Percentiles rank a stretch among this genome's conserved stretches.
Conservation (phyloP, 2,888 invertebrate genomes). For the Buathra laborator region DNA sequence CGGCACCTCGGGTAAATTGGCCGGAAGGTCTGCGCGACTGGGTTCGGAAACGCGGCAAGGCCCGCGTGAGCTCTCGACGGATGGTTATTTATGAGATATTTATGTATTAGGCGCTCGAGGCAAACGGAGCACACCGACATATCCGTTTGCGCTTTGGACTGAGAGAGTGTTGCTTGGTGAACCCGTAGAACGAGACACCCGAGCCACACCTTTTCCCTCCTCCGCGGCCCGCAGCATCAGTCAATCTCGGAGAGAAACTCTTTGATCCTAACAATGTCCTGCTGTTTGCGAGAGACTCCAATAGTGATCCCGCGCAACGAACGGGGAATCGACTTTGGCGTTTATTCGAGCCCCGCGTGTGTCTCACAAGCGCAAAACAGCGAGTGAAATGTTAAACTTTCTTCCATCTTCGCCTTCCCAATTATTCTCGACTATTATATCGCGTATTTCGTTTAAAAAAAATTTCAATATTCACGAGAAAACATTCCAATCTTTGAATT, state of each 20-base stretch:
- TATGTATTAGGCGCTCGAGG: conserved; percentile 78
- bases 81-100: conserved; percentile 81
- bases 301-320: not conserved
- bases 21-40: conserved; percentile 45
- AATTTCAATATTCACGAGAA: not conserved
- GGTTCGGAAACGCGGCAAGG: conserved; percentile 56
- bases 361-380: not conserved
- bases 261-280: conserved; percentile 68
- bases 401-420: not conserved
- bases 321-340: conserved; percentile 27
- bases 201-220: conserved; percentile 68
- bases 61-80: conserved; percentile 52
- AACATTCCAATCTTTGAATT: not conserved
- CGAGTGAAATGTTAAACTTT: not conserved
- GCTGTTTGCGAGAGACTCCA: conserved; percentile 16
- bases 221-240: conserved; percentile 49
- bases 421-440: not conserved
- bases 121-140: conserved; percentile 57
- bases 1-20: conserved; percentile 38
- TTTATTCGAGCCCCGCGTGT: not conserved
- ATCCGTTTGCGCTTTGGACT: conserved; percentile 46
- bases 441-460: not conserved
- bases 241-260: conserved; percentile 49
- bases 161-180: conserved; percentile 28
- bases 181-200: conserved; percentile 52